These are phyloP conservation scores for Sinocyclocheilus anshuiensis DNA, from an alignment of 2,113 vertebrate species.

Conservation along the genomic window DNA sequence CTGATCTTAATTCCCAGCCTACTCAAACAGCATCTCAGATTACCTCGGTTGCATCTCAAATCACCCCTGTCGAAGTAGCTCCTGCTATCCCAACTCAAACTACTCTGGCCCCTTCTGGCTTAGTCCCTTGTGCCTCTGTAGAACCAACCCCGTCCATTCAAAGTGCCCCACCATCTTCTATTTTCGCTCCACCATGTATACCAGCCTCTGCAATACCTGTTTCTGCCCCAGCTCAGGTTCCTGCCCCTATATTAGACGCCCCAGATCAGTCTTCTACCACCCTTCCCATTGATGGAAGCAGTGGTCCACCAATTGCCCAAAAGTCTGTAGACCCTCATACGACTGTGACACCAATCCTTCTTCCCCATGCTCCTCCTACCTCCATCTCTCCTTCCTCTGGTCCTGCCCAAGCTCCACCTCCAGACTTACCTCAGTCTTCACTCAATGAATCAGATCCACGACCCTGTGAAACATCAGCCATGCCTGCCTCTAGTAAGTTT, in stretches of 20 bases:
- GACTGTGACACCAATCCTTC: neutral
- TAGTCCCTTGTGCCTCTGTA: neutral
- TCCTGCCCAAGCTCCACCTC: conserved; percentile 45
- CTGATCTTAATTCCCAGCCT: neutral
- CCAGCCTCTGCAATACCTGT: conserved; percentile 3
- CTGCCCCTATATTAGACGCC: neutral
- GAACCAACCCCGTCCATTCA: neutral
- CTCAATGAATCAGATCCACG: conserved; percentile 19
- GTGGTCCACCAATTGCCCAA: neutral
- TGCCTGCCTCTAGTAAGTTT: conserved; percentile 39
- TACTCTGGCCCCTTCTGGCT: neutral
- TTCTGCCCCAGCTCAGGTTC: neutral
- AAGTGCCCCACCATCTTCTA: neutral
- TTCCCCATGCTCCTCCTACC: neutral
- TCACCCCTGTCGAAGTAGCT: neutral
- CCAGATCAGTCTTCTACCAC: conserved; percentile 17
- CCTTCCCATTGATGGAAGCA: neutral
- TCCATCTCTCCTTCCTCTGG: neutral
- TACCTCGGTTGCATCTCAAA: no score
- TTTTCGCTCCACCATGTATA: neutral
- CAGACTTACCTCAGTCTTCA: conserved; percentile 36
- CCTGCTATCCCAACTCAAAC: neutral
- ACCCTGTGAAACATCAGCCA: conserved; percentile 3
- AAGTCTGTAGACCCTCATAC: neutral
- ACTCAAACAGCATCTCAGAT: neutral